phyloP scores from a whole-genome alignment of 1,140 invertebrate species.

The Drosophila ananassae region DNA sequence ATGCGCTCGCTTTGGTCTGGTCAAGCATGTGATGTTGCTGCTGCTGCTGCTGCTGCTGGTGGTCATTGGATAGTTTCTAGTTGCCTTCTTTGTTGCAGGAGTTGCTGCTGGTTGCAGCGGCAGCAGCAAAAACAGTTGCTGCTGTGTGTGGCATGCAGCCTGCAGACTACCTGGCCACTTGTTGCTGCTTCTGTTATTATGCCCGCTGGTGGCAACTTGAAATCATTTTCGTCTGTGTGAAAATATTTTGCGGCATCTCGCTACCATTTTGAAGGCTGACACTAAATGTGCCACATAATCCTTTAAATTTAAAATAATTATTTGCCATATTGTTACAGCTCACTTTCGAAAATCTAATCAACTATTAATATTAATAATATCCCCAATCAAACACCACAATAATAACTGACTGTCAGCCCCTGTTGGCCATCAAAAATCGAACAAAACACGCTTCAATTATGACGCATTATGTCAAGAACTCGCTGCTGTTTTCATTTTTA shows the following conservation, averaged over 20 bases:
- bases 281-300: background rate
- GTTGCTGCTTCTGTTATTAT: slow-evolving; percentile 47
- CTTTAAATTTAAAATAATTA: no score
- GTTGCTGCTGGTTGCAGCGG: slow-evolving; percentile 18
- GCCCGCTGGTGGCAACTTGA: slow-evolving; percentile 70
- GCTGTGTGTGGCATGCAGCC: slow-evolving; percentile 76
- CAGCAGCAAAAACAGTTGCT: slow-evolving; percentile 61
- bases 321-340: no score
- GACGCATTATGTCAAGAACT: slow-evolving; percentile 64
- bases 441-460: slow-evolving; percentile 39
- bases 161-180: slow-evolving; percentile 50
- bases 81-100: slow-evolving; percentile 59
- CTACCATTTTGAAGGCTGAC: slow-evolving; percentile 34
- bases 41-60: slow-evolving; percentile 39
- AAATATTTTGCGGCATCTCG: slow-evolving; percentile 63
- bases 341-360: no score
- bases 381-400: background rate
- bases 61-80: slow-evolving; percentile 51
- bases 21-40: slow-evolving; percentile 64
- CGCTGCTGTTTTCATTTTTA: slow-evolving; percentile 58
- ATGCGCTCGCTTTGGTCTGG: slow-evolving; percentile 74
- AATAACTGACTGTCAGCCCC: slow-evolving; percentile 17
- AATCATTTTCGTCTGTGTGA: slow-evolving; percentile 77
- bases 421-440: slow-evolving; percentile 34
- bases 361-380: background rate